phyloP scores from a whole-genome alignment of 1,140 invertebrate genomes.

The Thalassaphorura encarpata region DNA sequence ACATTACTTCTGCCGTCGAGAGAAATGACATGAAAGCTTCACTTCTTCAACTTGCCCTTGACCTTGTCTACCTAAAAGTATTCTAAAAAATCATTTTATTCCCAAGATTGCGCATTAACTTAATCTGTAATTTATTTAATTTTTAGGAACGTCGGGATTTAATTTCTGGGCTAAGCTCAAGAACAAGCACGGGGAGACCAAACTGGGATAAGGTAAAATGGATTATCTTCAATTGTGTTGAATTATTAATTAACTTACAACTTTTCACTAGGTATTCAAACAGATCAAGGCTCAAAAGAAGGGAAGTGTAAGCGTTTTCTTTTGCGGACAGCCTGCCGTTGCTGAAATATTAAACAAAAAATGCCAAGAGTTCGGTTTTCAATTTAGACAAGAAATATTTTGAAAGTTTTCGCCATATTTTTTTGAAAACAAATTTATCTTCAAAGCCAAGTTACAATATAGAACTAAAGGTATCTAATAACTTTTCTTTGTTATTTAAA shows the following conservation, averaged over 20 bases:
- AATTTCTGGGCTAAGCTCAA: constrained; percentile 83
- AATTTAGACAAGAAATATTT: constrained; percentile 85
- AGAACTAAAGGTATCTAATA: too few species aligned
- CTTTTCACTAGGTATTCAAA: constrained; percentile 59
- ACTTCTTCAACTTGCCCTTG: constrained; percentile 77
- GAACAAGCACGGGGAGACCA: constrained; percentile 84
- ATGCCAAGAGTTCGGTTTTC: constrained; percentile 81
- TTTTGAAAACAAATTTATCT: too few species aligned
- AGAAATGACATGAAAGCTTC: constrained; percentile 91
- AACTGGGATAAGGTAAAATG: constrained; percentile 75
- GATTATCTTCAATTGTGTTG: neutral
- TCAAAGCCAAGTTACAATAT: too few species aligned
- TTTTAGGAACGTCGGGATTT: constrained; percentile 76
- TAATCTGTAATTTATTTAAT: too few species aligned
- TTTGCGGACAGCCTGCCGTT: constrained; percentile 81
- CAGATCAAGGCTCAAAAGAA: constrained; percentile 71
- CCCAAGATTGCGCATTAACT: neutral
- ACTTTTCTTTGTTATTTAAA: too few species aligned
- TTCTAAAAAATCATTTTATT: neutral
- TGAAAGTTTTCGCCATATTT: too few species aligned
- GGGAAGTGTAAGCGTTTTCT: constrained; percentile 90
- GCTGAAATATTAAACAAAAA: constrained; percentile 67
- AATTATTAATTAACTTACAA: constrained; percentile 28
- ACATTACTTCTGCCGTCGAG: constrained; percentile 85
- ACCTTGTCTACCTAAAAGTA: constrained; percentile 81